Conservation (phyloP, 2,888 invertebrate species). For the Eupithecia subumbrata region DNA sequence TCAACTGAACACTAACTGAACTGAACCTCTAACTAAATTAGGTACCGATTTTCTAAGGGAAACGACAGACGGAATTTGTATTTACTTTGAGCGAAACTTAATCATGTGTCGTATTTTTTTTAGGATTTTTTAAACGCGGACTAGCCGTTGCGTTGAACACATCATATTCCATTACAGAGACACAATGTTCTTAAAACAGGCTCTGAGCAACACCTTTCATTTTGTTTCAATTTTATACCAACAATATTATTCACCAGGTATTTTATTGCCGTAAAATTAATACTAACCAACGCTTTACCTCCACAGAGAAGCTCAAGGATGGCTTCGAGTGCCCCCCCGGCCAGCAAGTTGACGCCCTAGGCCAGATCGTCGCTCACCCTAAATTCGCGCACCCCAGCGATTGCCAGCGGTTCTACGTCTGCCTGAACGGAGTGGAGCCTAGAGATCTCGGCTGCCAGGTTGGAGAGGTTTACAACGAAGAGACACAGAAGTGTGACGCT, state of each 20-base stretch:
- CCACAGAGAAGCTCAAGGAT: slow-evolving; percentile 89
- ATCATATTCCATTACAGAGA: background rate
- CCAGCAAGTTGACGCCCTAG: slow-evolving; percentile 85
- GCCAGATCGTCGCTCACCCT: slow-evolving; percentile 91
- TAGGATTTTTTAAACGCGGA: too few species aligned
- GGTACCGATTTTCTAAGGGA: too few species aligned
- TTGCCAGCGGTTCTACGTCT: slow-evolving; percentile 96
- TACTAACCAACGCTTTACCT: background rate
- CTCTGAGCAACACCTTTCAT: background rate
- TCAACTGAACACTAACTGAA: too few species aligned
- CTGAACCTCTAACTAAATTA: too few species aligned
- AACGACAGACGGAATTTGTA: too few species aligned
- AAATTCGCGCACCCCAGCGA: slow-evolving; percentile 93
- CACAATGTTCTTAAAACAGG: background rate
- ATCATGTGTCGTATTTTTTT: too few species aligned
- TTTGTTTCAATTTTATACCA: background rate
- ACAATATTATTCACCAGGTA: background rate
- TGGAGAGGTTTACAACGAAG: slow-evolving; percentile 96
- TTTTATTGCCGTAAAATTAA: background rate
- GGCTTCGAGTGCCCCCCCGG: slow-evolving; percentile 94
- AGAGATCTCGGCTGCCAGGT: slow-evolving; percentile 93
- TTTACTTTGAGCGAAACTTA: too few species aligned
- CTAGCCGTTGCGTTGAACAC: background rate
- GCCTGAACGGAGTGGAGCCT: slow-evolving; percentile 93
- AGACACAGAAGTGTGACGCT: slow-evolving; percentile 92